These are phyloP conservation scores for Mus caroli DNA, from an alignment of 2,797 vertebrate species.

Conservation along the genomic window DNA sequence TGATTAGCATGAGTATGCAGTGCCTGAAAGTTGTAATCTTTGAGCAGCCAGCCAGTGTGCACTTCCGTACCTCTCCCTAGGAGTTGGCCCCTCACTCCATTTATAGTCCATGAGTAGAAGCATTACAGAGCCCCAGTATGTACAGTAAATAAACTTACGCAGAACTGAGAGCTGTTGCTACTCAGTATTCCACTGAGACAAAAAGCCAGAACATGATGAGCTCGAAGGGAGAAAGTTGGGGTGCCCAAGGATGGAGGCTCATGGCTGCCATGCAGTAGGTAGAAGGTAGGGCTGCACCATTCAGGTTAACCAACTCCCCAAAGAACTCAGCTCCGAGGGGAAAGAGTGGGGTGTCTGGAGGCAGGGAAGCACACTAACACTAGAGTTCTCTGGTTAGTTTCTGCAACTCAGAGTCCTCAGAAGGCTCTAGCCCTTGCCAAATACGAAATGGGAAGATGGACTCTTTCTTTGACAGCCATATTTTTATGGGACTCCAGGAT, in stretches of 20 bases:
- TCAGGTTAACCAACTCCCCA: not conserved
- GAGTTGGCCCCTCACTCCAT: not conserved
- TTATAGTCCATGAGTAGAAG: not conserved
- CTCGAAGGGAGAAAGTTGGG: not conserved
- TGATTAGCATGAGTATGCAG: not conserved
- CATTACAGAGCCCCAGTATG: not conserved
- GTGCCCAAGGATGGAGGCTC: not conserved
- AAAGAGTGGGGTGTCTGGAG: not conserved
- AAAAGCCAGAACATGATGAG: not conserved
- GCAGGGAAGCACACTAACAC: not conserved
- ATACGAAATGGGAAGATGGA: not conserved
- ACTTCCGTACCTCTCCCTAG: not conserved
- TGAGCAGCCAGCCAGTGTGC: not conserved
- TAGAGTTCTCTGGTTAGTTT: constrained; percentile 21
- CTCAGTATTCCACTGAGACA: constrained; percentile 4
- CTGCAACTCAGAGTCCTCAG: not conserved
- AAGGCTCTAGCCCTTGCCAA: not conserved
- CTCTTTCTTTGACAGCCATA: constrained; percentile 1
- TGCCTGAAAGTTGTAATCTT: not conserved
- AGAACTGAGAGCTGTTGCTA: not conserved
- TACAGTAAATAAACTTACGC: not conserved
- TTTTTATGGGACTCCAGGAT: not conserved
- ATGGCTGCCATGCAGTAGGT: not conserved
- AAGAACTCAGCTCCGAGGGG: not conserved
- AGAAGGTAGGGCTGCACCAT: not conserved